Conservation (phyloP, 2,797 vertebrate species). For the Zalophus californianus region DNA sequence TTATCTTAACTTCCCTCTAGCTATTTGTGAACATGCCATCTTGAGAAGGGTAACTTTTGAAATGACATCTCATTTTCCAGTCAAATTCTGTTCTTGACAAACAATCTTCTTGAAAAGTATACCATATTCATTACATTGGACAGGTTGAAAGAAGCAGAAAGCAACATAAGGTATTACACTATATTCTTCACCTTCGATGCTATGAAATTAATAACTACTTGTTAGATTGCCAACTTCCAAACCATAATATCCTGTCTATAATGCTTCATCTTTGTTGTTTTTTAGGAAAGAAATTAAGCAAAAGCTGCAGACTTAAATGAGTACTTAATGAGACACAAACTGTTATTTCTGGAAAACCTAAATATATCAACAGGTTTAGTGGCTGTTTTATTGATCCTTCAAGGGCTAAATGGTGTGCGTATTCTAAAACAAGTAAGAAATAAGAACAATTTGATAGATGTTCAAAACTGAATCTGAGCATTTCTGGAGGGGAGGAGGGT, state of each 20-base stretch:
- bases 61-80: background rate
- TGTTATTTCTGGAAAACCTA: slow-evolving; percentile 11
- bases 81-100: background rate
- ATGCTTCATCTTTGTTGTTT: background rate
- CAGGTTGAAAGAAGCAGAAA: background rate
- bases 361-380: background rate
- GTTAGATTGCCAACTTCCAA: background rate
- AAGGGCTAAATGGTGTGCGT: background rate
- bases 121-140: background rate
- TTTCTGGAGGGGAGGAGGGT: too few relatives aligned
- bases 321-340: background rate
- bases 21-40: background rate
- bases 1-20: background rate
- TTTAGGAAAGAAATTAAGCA: slow-evolving; percentile 17
- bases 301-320: slow-evolving; percentile 21
- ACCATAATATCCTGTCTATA: background rate
- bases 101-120: background rate
- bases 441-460: background rate
- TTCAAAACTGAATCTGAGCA: slow-evolving; percentile 11
- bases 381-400: background rate
- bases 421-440: slow-evolving; percentile 30
- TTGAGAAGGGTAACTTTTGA: slow-evolving; percentile 23
- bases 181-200: background rate
- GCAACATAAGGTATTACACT: background rate
- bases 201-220: slow-evolving; percentile 46